Conservation (phyloP, 2,797 vertebrate genomes). For the Chromis chromis region DNA sequence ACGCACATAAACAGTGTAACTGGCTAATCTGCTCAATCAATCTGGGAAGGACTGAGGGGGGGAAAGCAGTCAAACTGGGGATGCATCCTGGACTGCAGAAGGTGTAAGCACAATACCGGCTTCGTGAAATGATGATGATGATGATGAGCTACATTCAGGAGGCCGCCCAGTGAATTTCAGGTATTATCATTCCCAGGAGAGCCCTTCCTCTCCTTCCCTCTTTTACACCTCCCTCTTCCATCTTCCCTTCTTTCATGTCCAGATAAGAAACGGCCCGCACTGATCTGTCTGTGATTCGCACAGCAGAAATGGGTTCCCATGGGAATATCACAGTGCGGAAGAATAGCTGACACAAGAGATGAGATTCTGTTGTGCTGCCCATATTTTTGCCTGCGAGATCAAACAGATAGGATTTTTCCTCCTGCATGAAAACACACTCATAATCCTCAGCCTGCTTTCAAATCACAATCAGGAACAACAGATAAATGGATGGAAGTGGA, state of each 20-base stretch:
- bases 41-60: slow-evolving; percentile 21
- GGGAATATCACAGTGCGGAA: slow-evolving; percentile 72
- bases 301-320: slow-evolving; percentile 80
- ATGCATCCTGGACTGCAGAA: slow-evolving; percentile 33
- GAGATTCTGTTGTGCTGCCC: slow-evolving; percentile 79
- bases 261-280: slow-evolving; percentile 80
- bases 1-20: slow-evolving; percentile 54
- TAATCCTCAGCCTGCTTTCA: slow-evolving; percentile 67
- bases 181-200: slow-evolving; percentile 65
- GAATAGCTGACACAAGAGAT: slow-evolving; percentile 84
- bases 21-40: slow-evolving; percentile 58
- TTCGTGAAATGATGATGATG: slow-evolving; percentile 69
- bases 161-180: slow-evolving; percentile 63
- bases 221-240: slow-evolving; percentile 62
- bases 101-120: slow-evolving; percentile 53
- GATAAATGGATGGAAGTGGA: slow-evolving; percentile 60
- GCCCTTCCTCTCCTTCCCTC: slow-evolving; percentile 24
- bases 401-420: slow-evolving; percentile 75
- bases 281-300: slow-evolving; percentile 79
- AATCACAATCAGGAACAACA: slow-evolving; percentile 56
- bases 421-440: slow-evolving; percentile 58
- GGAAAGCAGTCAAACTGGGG: slow-evolving; percentile 27
- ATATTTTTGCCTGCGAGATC: slow-evolving; percentile 79
- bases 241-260: slow-evolving; percentile 76
- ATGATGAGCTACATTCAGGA: slow-evolving; percentile 68